Evolutionary conservation across 2,797 vertebrate species (phyloP), one percentile per base, ranked within the genome.

Genomic region (Microhierax caerulescens): DNA sequence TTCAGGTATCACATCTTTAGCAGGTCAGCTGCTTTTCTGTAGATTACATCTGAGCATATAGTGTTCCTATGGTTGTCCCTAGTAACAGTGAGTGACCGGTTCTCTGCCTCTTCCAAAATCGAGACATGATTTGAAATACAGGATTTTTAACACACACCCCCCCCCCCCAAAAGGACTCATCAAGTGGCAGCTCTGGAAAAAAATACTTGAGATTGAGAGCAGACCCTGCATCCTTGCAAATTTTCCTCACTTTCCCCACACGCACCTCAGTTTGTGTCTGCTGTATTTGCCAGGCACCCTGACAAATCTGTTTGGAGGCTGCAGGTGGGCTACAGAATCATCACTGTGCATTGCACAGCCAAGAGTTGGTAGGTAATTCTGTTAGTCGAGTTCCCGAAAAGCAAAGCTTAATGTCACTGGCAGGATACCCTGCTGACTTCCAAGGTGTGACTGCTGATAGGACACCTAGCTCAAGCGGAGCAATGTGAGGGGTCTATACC

Each of bases 31-130:
- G 17, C 23, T 70, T 88, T 90, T 69, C 70, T 70, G 37, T 34
- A 47, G n/a, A 10, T 27, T 45, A 13, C 13, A 20, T 34, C 47
- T 68, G 47, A 47, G 30, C 22, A 5, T 3, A 27, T 32, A 61
- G 24, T n/a, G 20, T 8, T 73, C 13, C 57, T 16, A 17, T 1
- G 27, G 6, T 1, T 69, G 34, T 51, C 24, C 47, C 1, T 1
- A 34, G 18, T 34, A 61, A 79, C 5, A 51, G 1, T 6, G 22
- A 89, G 9, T 0, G 1, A 34, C n/a, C 47, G 61, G 9, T 24
- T 28, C 17, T 70, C 56, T 67, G 21, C 13, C 23, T 61, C n/a
- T 61, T 60, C 56, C 32, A 51, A 63, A 61, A 16, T 20, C 12
- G 27, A 76, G 4, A 45, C 6, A 9, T 9, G 28, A 5, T 63